A percentile compares a stretch with the other conserved stretches of the same genome.
Conservation (phyloP, 2,797 vertebrate genomes). For the Mionectes olivaceus region DNA sequence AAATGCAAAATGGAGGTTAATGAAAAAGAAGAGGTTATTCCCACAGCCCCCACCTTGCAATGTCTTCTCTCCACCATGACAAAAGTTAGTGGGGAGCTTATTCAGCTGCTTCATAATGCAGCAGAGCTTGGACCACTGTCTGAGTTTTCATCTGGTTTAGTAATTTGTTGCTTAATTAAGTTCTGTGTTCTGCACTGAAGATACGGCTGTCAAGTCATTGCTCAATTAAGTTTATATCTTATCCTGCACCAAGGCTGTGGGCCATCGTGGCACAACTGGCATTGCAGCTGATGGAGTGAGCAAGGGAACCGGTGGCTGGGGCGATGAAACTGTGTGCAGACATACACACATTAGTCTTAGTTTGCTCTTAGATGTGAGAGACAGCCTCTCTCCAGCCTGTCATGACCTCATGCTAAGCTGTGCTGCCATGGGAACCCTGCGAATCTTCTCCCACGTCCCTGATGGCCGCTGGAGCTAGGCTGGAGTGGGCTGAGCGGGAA, state of each 20-base stretch:
- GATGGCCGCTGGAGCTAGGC: rapidly evolving
- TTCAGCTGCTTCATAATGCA: background rate
- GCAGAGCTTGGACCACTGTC: background rate
- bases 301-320: background rate
- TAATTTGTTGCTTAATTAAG: conserved; percentile 9
- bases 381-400: background rate
- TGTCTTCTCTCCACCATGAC: background rate
- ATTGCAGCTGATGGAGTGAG: rapidly evolving
- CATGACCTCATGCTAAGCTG: background rate
- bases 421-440: background rate
- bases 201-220: background rate
- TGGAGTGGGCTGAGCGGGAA: background rate
- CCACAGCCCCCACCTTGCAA: background rate
- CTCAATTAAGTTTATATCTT: background rate
- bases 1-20: background rate
- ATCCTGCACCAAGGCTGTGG: background rate
- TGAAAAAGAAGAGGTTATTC: background rate
- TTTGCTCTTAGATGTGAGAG: background rate
- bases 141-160: background rate
- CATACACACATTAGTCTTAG: rapidly evolving
- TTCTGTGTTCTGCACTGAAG: background rate
- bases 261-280: rapidly evolving
- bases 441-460: background rate
- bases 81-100: background rate
- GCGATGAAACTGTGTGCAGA: background rate